Conservation (phyloP, 2,113 vertebrate species). For the Crotalus horridus region DNA sequence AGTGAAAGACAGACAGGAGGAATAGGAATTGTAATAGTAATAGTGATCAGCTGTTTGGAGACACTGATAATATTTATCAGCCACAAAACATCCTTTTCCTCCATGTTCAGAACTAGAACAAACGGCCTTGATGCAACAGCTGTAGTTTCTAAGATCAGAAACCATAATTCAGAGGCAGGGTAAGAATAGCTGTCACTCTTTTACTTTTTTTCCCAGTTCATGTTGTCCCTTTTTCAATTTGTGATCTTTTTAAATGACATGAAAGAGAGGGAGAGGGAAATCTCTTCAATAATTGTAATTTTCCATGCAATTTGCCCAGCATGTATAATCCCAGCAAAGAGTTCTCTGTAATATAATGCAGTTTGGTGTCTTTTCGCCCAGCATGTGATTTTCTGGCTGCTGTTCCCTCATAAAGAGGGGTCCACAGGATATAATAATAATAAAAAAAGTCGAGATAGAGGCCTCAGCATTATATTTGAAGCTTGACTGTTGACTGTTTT, state of each 20-base stretch:
- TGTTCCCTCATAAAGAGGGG: not conserved
- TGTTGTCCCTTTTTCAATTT: too few relatives aligned
- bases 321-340: not conserved
- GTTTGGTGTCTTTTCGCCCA: not conserved
- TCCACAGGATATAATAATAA: not conserved
- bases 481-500: not conserved
- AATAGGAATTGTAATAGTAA: not conserved
- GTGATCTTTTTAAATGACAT: too few relatives aligned
- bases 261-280: too few relatives aligned
- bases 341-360: not conserved
- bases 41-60: not conserved
- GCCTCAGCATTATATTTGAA: not conserved
- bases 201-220: too few relatives aligned
- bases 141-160: too few relatives aligned
- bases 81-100: not conserved
- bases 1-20: not conserved
- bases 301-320: not conserved
- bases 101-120: not conserved
- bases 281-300: not conserved
- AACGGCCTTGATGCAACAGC: not conserved
- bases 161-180: too few relatives aligned
- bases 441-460: not conserved
- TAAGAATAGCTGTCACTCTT: too few relatives aligned
- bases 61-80: not conserved
- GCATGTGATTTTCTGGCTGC: not conserved